Evolutionary conservation across 2,888 invertebrate genomes (phyloP).

Genomic region (Crocallis elinguaria): DNA sequence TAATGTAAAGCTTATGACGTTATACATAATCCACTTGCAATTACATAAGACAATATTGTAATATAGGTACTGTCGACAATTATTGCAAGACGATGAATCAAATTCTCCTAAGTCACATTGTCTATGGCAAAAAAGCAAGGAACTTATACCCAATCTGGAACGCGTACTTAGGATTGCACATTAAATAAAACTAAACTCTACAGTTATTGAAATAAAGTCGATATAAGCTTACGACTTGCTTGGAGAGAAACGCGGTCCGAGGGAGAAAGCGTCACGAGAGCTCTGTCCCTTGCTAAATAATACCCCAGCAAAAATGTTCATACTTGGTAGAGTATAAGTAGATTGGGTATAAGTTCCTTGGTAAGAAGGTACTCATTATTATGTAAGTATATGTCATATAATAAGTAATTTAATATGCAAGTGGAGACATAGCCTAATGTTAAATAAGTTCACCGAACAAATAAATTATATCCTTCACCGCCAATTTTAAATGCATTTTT

Average conservation of each 20-base stretch:
- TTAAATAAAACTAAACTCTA: no score
- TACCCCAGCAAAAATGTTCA: not conserved
- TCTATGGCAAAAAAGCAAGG: conserved; percentile 12
- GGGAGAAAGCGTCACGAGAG: no score
- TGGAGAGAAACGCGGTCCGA: no score
- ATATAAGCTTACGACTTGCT: no score
- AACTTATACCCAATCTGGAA: no score
- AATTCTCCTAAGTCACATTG: conserved; percentile 33
- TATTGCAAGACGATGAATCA: conserved; percentile 9
- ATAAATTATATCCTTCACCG: conserved; percentile 65
- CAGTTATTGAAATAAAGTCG: no score
- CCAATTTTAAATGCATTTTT: conserved; percentile 75
- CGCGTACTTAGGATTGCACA: no score
- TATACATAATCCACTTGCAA: conserved; percentile 30
- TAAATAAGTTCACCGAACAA: conserved; percentile 52
- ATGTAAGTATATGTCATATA: conserved; percentile 1
- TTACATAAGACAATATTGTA: conserved; percentile 11
- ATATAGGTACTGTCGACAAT: not conserved
- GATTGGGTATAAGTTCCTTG: no score
- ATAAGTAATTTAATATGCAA: conserved; percentile 30
- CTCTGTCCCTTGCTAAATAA: no score
- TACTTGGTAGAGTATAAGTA: no score
- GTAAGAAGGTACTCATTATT: conserved; percentile 5
- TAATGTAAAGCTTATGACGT: conserved; percentile 72
- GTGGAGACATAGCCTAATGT: conserved; percentile 42